These are phyloP conservation scores for Aspidiotus rigidus DNA, from an alignment of 2,888 invertebrate species.

Conservation along the genomic window DNA sequence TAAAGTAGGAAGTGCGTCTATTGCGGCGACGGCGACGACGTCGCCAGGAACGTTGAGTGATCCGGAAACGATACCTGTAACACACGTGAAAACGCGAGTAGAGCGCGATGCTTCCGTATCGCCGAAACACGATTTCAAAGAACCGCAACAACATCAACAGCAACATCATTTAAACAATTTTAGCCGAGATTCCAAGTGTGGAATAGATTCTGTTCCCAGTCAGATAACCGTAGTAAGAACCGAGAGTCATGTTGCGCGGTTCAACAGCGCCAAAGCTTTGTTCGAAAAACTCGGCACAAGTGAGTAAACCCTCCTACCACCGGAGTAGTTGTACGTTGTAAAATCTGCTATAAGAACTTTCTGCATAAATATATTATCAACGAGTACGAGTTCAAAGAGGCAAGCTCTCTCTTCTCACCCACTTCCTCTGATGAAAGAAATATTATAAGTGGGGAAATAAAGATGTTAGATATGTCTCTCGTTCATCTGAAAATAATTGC, in stretches of 20 bases:
- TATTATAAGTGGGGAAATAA: too few species aligned
- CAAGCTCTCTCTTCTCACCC: too few species aligned
- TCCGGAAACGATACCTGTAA: constrained; percentile 38
- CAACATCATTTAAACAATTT: too few species aligned
- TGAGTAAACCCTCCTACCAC: constrained; percentile 5
- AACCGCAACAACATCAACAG: constrained; percentile 34
- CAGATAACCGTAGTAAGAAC: constrained; percentile 69
- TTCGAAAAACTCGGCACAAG: constrained; percentile 71
- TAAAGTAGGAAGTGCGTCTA: constrained; percentile 34
- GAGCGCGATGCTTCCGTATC: constrained; percentile 42
- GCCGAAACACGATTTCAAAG: constrained; percentile 41
- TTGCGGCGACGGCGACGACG: constrained; percentile 33
- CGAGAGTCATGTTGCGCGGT: constrained; percentile 80
- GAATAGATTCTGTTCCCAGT: constrained; percentile 43
- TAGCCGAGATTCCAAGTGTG: constrained; percentile 39
- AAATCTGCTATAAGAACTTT: too few species aligned
- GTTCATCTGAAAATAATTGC: too few species aligned
- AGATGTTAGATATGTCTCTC: too few species aligned
- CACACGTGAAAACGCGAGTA: constrained; percentile 40
- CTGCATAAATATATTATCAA: too few species aligned
- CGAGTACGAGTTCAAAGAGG: too few species aligned
- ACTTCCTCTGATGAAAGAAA: too few species aligned
- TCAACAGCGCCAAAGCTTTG: constrained; percentile 81
- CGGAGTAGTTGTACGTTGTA: too few species aligned
- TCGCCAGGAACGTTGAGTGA: constrained; percentile 35